phyloP scores from a whole-genome alignment of 1,140 invertebrate genomes.

The Sycophila sp. region DNA sequence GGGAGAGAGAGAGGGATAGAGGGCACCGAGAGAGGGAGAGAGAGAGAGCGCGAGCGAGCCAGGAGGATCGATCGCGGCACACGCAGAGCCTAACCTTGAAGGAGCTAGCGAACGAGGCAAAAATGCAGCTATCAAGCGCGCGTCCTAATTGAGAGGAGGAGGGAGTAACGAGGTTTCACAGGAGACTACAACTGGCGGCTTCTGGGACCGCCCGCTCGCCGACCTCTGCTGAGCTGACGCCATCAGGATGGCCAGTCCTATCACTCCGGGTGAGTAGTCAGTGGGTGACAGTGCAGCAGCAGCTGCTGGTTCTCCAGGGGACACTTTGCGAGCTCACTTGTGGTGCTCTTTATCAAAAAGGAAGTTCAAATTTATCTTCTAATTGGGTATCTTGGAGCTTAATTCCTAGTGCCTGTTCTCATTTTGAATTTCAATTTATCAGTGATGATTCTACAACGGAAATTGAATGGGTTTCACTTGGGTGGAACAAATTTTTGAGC shows the following conservation, averaged over 20 bases:
- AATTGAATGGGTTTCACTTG: too few species aligned
- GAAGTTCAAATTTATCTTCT: neutral
- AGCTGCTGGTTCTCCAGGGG: too few species aligned
- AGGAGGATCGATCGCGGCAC: slow-evolving; percentile 17
- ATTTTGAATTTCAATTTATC: too few species aligned
- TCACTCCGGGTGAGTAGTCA: slow-evolving; percentile 25
- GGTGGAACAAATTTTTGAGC: too few species aligned
- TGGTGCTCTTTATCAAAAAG: neutral
- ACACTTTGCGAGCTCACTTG: too few species aligned
- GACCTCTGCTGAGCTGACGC: neutral
- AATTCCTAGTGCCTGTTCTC: too few species aligned
- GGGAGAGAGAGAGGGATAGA: neutral
- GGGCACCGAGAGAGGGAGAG: neutral
- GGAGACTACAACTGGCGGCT: neutral
- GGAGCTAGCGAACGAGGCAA: neutral
- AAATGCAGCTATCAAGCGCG: slow-evolving; percentile 18
- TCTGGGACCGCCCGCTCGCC: neutral
- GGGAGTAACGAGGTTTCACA: neutral
- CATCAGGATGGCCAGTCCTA: slow-evolving; percentile 33
- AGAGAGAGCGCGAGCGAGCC: too few species aligned
- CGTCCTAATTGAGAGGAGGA: slow-evolving; percentile 24
- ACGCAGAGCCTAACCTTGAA: slow-evolving; percentile 15
- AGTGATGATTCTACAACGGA: neutral
- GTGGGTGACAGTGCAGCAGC: too few species aligned
- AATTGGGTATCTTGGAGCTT: too few species aligned